phyloP scores from a whole-genome alignment of 2,888 invertebrate species.

The Aphrophora alni region DNA sequence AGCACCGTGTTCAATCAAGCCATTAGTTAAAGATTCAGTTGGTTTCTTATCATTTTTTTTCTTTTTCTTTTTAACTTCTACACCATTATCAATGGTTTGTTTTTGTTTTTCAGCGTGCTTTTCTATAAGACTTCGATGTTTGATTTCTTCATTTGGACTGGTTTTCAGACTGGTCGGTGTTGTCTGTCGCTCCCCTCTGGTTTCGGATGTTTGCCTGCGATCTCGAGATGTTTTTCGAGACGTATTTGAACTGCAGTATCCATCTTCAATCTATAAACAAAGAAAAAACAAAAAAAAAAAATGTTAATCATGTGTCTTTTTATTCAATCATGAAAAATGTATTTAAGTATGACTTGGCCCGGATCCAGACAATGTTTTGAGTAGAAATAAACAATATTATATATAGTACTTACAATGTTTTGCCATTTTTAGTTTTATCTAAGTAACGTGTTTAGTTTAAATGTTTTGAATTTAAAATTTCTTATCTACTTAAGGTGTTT shows the following conservation, averaged over 20 bases:
- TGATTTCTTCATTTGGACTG: neutral
- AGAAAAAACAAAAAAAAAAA: neutral
- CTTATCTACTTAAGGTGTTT: too few relatives aligned
- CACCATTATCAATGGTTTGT: neutral
- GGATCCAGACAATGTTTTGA: too few relatives aligned
- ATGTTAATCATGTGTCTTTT: too few relatives aligned
- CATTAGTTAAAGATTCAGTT: neutral
- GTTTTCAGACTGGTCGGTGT: slow-evolving; percentile 13
- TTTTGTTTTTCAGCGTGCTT: slow-evolving; percentile 14
- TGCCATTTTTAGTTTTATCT: too few relatives aligned
- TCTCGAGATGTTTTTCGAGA: slow-evolving; percentile 24
- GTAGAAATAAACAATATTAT: too few relatives aligned
- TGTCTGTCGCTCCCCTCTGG: slow-evolving; percentile 10
- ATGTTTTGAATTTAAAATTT: too few relatives aligned
- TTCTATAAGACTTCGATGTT: slow-evolving; percentile 24
- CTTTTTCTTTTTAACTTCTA: neutral
- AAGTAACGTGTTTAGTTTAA: too few relatives aligned
- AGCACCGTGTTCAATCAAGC: neutral
- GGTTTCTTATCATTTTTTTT: neutral
- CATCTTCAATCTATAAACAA: slow-evolving; percentile 14
- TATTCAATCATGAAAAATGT: too few relatives aligned
- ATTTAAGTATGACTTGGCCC: too few relatives aligned
- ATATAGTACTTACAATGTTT: too few relatives aligned
- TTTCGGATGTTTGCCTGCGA: neutral
- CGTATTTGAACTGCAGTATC: slow-evolving; percentile 20